Evolutionary conservation across 2,797 vertebrate genomes (phyloP).

Genomic region (Vultur gryphus): DNA sequence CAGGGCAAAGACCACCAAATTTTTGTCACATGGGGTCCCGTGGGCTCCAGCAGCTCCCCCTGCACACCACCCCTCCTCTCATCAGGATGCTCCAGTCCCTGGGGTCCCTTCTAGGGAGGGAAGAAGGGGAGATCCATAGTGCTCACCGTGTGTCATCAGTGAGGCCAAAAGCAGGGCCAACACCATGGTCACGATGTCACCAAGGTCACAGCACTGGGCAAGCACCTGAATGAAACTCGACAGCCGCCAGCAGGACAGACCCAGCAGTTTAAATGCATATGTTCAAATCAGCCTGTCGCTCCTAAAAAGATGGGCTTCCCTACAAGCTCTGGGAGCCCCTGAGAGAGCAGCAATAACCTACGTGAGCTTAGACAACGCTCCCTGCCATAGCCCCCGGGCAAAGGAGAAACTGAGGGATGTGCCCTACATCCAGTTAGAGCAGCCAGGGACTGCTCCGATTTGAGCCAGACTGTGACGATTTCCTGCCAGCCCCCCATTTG

Average conservation of each 20-base stretch:
- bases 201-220: background rate
- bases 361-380: background rate
- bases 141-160: accelerated
- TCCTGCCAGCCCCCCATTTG: background rate
- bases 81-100: background rate
- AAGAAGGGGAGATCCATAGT: background rate
- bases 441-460: background rate
- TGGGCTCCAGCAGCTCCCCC: background rate
- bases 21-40: background rate
- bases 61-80: background rate
- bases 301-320: background rate
- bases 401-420: background rate
- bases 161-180: background rate
- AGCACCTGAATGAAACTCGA: background rate
- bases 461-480: background rate
- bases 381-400: accelerated
- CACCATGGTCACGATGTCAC: background rate
- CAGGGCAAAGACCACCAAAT: background rate
- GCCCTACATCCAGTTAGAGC: background rate
- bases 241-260: background rate
- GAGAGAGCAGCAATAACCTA: background rate
- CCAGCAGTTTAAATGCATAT: background rate
- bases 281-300: background rate
- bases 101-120: background rate
- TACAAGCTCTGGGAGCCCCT: background rate